Evolutionary conservation across 1,140 invertebrate genomes (phyloP).

Genomic region (Batillaria attramentaria): DNA sequence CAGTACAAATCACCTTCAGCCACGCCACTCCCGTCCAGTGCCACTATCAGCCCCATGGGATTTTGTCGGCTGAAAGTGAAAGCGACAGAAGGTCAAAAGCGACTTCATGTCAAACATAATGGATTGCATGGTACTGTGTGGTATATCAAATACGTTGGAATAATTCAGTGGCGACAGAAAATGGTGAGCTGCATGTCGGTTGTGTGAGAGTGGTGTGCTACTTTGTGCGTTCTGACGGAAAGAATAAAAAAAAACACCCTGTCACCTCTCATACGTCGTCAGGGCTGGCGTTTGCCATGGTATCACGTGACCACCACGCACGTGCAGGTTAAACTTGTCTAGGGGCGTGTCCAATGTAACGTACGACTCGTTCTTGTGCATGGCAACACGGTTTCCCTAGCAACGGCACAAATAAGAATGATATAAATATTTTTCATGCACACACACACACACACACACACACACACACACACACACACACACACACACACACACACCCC

Average conservation of each 20-base stretch:
- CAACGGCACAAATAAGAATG: too few species aligned
- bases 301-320: constrained; percentile 67
- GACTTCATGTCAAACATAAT: neutral
- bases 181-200: neutral
- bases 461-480: neutral
- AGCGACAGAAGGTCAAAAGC: neutral
- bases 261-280: constrained; percentile 57
- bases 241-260: neutral
- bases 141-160: neutral
- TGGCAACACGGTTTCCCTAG: too few species aligned
- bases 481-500: neutral
- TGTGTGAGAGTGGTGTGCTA: neutral
- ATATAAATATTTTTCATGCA: neutral
- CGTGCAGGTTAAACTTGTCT: constrained; percentile 61
- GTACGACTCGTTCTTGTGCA: neutral
- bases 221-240: neutral
- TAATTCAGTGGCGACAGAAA: neutral
- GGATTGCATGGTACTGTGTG: too few species aligned
- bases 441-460: neutral
- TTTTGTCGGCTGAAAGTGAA: constrained; percentile 74
- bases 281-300: constrained; percentile 63
- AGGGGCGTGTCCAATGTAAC: constrained; percentile 46
- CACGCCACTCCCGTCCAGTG: constrained; percentile 71
- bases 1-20: constrained; percentile 57
- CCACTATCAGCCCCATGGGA: constrained; percentile 77